Conservation (phyloP, 2,113 vertebrate species). For the Podarcis raffonei region DNA sequence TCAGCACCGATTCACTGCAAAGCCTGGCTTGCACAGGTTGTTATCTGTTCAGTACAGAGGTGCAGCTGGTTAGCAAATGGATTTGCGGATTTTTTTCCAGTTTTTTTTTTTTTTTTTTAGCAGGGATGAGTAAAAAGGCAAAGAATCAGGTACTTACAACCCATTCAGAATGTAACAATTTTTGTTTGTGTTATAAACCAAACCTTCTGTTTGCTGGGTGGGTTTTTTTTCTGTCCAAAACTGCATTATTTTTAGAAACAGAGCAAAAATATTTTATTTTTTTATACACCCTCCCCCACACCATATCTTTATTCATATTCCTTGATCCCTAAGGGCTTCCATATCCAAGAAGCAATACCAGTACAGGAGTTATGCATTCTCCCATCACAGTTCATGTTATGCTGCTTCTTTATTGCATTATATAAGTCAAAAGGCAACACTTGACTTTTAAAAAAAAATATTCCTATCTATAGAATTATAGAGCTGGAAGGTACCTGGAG, state of each 20-base stretch:
- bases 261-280: constrained; percentile 72
- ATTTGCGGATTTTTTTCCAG: constrained; percentile 93
- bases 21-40: constrained; percentile 98
- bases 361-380: constrained; percentile 77
- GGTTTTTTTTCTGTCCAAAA: constrained; percentile 84
- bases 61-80: constrained; percentile 99
- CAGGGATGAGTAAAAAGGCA: constrained; percentile 96
- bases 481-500: neutral
- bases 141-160: constrained; percentile 99
- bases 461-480: constrained; percentile 35
- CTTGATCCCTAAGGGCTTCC: constrained; percentile 90
- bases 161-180: constrained; percentile 92
- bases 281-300: constrained; percentile 30
- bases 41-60: constrained; percentile 99
- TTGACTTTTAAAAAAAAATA: constrained; percentile 73
- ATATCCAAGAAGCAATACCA: constrained; percentile 84
- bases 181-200: constrained; percentile 90
- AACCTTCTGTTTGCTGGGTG: constrained; percentile 69
- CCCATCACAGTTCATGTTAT: constrained; percentile 71
- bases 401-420: constrained; percentile 75
- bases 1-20: constrained; percentile 97
- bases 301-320: constrained; percentile 92
- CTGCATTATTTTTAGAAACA: constrained; percentile 89
- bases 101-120: constrained; percentile 84
- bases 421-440: constrained; percentile 76